phyloP scores from a whole-genome alignment of 2,113 vertebrate genomes.

The Nestor notabilis region DNA sequence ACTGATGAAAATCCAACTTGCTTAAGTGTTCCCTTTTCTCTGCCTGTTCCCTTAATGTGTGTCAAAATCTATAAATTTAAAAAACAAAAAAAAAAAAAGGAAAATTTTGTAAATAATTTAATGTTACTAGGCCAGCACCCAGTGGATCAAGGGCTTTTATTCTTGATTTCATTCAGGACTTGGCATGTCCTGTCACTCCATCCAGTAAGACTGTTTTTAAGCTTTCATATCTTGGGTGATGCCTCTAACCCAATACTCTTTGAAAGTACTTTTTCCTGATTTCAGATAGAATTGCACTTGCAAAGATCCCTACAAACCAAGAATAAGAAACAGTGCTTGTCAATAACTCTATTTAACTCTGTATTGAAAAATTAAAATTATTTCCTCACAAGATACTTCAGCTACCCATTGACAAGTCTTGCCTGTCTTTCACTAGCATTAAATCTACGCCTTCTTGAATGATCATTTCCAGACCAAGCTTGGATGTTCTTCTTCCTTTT shows the following conservation, averaged over 20 bases:
- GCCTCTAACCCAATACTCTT: not conserved
- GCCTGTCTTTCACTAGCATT: constrained; percentile 1
- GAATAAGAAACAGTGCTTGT: not conserved
- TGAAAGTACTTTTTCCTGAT: constrained; percentile 32
- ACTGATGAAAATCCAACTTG: not conserved
- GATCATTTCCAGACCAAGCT: not conserved
- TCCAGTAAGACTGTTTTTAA: constrained; percentile 2
- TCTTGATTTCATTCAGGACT: constrained; percentile 50
- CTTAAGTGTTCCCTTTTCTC: not conserved
- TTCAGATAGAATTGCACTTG: constrained; percentile 26
- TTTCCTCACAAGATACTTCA: not conserved
- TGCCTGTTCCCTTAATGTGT: not conserved
- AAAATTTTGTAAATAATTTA: constrained; percentile 52
- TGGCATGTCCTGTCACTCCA: not conserved
- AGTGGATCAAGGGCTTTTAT: constrained; percentile 67
- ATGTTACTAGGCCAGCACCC: constrained; percentile 46
- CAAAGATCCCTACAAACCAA: not conserved
- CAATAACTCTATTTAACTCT: not conserved
- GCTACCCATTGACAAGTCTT: not conserved
- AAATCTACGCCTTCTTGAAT: not conserved
- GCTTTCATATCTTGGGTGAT: not conserved
- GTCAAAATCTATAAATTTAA: constrained; percentile 25
- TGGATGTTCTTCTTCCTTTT: not conserved
- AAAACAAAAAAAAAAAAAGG: not conserved
- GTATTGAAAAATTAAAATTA: not conserved